phyloP scores from a whole-genome alignment of 2,113 vertebrate species.

The Monarcha castaneiventris region DNA sequence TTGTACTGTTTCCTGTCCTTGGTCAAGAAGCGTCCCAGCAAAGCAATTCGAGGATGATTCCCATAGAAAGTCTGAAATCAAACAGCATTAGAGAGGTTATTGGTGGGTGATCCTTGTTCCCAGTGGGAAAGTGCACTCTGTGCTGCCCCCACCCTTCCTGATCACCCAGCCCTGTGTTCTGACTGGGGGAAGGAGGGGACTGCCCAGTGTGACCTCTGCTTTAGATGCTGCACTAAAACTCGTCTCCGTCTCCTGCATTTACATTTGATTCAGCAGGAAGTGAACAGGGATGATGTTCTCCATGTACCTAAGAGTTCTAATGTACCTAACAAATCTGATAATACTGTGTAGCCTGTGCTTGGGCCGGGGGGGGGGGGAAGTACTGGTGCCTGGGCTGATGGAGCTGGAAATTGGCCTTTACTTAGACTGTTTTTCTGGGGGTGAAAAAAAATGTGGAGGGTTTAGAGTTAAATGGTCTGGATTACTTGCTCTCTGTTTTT shows the following conservation, averaged over 20 bases:
- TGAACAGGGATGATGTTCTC: background rate
- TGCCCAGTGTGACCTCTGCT: background rate
- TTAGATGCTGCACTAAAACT: background rate
- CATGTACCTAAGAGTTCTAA: background rate
- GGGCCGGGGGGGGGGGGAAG: background rate
- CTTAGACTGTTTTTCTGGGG: background rate
- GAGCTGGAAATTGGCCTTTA: background rate
- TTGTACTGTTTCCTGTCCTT: constrained; percentile 62
- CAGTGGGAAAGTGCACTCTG: rapidly evolving
- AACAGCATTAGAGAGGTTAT: background rate
- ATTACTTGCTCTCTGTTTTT: background rate
- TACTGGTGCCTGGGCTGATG: background rate
- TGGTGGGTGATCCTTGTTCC: background rate
- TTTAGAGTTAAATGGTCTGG: background rate
- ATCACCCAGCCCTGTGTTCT: background rate
- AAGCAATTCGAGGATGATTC: constrained; percentile 31
- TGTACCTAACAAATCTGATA: background rate
- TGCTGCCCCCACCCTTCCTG: background rate
- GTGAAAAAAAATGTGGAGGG: rapidly evolving
- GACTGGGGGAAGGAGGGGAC: background rate
- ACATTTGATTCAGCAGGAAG: background rate
- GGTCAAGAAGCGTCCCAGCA: constrained; percentile 56
- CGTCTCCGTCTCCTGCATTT: background rate
- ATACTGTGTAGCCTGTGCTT: background rate
- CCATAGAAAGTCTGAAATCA: constrained; percentile 40